These are phyloP conservation scores for Catostylus mosaicus DNA, from an alignment of 30 jellyfish, hydroid and myxozoan species.

Conservation along the genomic window DNA sequence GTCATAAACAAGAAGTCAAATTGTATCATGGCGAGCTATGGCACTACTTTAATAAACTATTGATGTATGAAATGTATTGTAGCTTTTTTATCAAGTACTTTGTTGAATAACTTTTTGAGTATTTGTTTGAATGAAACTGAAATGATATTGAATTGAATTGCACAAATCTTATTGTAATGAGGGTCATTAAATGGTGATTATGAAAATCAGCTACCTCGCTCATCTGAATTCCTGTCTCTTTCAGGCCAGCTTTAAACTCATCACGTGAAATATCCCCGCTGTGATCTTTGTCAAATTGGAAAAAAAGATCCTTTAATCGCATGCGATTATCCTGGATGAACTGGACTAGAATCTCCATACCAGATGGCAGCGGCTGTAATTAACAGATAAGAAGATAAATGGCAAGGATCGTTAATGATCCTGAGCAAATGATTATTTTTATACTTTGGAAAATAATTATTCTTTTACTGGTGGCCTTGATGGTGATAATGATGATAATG, in stretches of 20 bases:
- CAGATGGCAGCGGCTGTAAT: conserved; percentile 85
- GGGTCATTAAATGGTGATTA: too few relatives aligned
- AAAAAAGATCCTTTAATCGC: conserved; percentile 79
- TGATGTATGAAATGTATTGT: too few relatives aligned
- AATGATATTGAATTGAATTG: not conserved
- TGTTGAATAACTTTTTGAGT: too few relatives aligned
- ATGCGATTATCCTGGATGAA: conserved; percentile 84
- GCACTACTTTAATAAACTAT: too few relatives aligned
- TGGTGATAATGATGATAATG: not conserved
- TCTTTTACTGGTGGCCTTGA: too few relatives aligned
- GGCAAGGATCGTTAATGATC: not conserved
- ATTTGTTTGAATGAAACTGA: too few relatives aligned
- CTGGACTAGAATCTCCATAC: conserved; percentile 87
- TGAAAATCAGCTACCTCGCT: conserved; percentile 35
- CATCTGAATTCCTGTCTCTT: conserved; percentile 81
- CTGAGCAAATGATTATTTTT: not conserved
- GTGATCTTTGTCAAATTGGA: conserved; percentile 88
- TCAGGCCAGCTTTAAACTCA: conserved; percentile 78
- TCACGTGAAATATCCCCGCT: conserved; percentile 79
- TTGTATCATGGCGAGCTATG: too few relatives aligned
- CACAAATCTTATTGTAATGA: not conserved
- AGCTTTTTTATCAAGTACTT: too few relatives aligned
- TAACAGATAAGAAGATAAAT: not conserved
- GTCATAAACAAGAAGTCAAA: too few relatives aligned
- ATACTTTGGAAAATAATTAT: not conserved